Percentiles rank a stretch among this genome's conserved stretches.
Conservation (phyloP, 2,113 vertebrate genomes). For the Chaenogobius annularis region DNA sequence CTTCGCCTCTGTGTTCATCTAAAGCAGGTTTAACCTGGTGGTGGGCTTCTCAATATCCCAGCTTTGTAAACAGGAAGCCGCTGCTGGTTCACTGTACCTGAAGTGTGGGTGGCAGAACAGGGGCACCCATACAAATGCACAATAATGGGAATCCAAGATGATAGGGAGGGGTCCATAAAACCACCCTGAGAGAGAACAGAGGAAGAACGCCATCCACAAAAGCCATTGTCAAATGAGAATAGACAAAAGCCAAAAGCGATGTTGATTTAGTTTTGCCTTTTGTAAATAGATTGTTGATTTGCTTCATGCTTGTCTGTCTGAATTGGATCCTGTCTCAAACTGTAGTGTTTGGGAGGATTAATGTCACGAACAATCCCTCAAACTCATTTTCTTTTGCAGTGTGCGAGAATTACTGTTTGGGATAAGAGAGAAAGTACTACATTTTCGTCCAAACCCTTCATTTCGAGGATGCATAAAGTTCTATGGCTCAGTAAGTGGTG, state of each 20-base stretch:
- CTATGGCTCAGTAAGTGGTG: slow-evolving; percentile 37
- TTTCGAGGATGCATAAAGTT: slow-evolving; percentile 31
- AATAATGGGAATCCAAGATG: slow-evolving; percentile 74
- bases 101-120: slow-evolving; percentile 66
- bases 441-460: slow-evolving; percentile 16
- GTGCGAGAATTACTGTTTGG: slow-evolving; percentile 67
- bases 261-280: slow-evolving; percentile 61
- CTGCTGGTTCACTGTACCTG: slow-evolving; percentile 65
- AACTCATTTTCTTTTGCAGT: slow-evolving; percentile 74
- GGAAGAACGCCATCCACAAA: slow-evolving; percentile 39
- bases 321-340: slow-evolving; percentile 53
- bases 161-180: slow-evolving; percentile 70
- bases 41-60: slow-evolving; percentile 50
- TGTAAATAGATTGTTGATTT: slow-evolving; percentile 67
- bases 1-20: slow-evolving; percentile 20
- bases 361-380: slow-evolving; percentile 74
- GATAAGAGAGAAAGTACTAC: slow-evolving; percentile 50
- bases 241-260: slow-evolving; percentile 54
- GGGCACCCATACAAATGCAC: slow-evolving; percentile 63
- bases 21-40: slow-evolving; percentile 14
- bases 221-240: slow-evolving; percentile 56
- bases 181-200: slow-evolving; percentile 52
- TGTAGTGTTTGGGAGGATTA: slow-evolving; percentile 70
- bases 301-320: slow-evolving; percentile 56
- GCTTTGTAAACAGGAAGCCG: slow-evolving; percentile 76